Evolutionary conservation across 2,888 invertebrate genomes (phyloP), one percentile per base, ranked within the genome.

Genomic region (Tuta absoluta): DNA sequence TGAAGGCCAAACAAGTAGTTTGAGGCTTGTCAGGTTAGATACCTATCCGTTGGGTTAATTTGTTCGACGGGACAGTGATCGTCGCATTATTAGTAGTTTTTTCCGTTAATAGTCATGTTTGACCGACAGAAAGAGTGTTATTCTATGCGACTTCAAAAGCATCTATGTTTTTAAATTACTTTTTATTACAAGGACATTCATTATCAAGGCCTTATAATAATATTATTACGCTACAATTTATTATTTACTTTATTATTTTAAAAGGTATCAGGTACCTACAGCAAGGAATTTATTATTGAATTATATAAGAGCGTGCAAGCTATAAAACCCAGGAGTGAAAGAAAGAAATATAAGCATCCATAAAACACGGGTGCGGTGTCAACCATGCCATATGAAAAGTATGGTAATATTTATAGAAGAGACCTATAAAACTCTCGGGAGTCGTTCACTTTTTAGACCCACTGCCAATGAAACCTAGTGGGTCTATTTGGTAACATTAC

Each of bases 1-100:
- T 69, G 76, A 83, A 76, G 81, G 76, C 76, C 78, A 83, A 85
- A 83, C 88, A 87, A 85, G 87, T 81, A 84, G 82, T 86, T 81
- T 79, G n/a, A 79, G 75, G 74, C 75, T 77, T 81, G 83, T 82
- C 82, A 78, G 83, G 84, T 85, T 82, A 82, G 80, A n/a, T 12
- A 8, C 8, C 8, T 33, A 41, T 41, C 14, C 41, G 5, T n/a
- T 14, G n/a, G 14, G n/a, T 33, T 10, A 33, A 28, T 4, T 28
- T 28, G 28, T 28, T 28, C 5, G 28, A 28, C 5, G 28, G 28
- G 28, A 28, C 28, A 28, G 28, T 28, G 28, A 28, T 69, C 73
- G 73, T 66, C 66, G 67, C 72, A 71, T 71, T 69, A 72, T 71
- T 74, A 65, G 72, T 72, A 71, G 71, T 72, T 72, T 76, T 33